Base-by-base conservation (phyloP, 2,797 vertebrate species). In the Trichosurus vulpecula region DNA sequence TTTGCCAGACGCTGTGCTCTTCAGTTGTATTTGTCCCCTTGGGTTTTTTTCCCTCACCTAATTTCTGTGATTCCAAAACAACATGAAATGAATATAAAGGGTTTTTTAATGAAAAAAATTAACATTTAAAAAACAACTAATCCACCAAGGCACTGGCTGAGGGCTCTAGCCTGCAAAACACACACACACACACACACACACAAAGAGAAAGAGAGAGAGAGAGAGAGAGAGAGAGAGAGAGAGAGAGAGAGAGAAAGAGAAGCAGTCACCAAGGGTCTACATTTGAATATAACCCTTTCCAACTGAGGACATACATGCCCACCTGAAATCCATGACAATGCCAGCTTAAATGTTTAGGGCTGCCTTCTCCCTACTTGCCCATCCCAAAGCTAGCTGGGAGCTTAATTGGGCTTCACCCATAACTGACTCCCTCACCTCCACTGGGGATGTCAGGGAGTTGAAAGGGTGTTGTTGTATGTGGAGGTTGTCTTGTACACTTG, bases 31-130 rank as follows among this genome's bases (percentile, higher is more conserved):
- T 97, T 96, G 98, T 98, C 52, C 95, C 96, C 94, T 52, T 30
- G 94, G 97, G 90, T 47, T 94, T 95, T 93, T 97, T 97, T 90
- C 93, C 93, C 74, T 87, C 74, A 58, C 97, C 97, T 97, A 90
- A 97, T 97, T 98, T 98, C 98, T 98, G 98, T 98, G 98, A 98
- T 98, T 98, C 98, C 98, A 92, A 93, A 97, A 93, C 90, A 0
- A 96, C 97, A 96, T 98, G 95, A 98, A 98, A 98, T 98, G 98
- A 98, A 97, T 98, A 99, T 98, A 98, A 99, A 99, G 97, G 98
- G 97, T 98, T 99, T 99, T 98, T 97, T 98, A 98, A 99, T 98
- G 98, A 99, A 99, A 98, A 98, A 96, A 94, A 16, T 41, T 61
- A 74, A 41, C 61, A 41, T 74, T 74, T 74, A 22, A n/a, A 61